phyloP scores from a whole-genome alignment of 35 echinoderm and acorn worm genomes.

The Lytechinus pictus region DNA sequence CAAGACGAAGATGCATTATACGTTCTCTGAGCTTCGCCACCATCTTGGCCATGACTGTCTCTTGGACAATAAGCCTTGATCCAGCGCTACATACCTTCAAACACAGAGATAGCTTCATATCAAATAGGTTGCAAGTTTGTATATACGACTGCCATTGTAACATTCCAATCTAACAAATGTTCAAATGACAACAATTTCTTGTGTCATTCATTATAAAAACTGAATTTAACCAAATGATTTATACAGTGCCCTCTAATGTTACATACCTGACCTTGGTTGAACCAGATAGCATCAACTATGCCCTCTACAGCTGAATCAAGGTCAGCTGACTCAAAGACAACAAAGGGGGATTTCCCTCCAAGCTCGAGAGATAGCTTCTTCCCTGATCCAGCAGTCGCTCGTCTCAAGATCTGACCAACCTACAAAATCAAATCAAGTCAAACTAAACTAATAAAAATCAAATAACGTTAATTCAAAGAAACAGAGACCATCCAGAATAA shows the following conservation, averaged over 20 bases:
- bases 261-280: slow-evolving; percentile 96
- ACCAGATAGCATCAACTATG: slow-evolving; percentile 98
- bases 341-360: slow-evolving; percentile 97
- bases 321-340: slow-evolving; percentile 98
- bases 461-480: too few relatives aligned
- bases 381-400: slow-evolving; percentile 84
- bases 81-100: slow-evolving; percentile 59
- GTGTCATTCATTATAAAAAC: too few relatives aligned
- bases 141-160: too few relatives aligned
- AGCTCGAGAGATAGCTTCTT: slow-evolving; percentile 97
- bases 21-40: slow-evolving; percentile 87
- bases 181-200: too few relatives aligned
- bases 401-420: slow-evolving; percentile 95
- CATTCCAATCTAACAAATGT: too few relatives aligned
- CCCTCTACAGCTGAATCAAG: slow-evolving; percentile 92
- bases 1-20: slow-evolving; percentile 81
- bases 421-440: slow-evolving; percentile 15
- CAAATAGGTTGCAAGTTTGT: too few relatives aligned
- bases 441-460: neutral
- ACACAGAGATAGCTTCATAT: neutral
- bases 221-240: too few relatives aligned
- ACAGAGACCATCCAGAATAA: too few relatives aligned
- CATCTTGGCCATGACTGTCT: slow-evolving; percentile 68
- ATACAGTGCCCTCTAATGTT: too few relatives aligned
- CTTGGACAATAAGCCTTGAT: slow-evolving; percentile 88